Conservation (phyloP, 2,113 vertebrate species). For the Centrocercus urophasianus region DNA sequence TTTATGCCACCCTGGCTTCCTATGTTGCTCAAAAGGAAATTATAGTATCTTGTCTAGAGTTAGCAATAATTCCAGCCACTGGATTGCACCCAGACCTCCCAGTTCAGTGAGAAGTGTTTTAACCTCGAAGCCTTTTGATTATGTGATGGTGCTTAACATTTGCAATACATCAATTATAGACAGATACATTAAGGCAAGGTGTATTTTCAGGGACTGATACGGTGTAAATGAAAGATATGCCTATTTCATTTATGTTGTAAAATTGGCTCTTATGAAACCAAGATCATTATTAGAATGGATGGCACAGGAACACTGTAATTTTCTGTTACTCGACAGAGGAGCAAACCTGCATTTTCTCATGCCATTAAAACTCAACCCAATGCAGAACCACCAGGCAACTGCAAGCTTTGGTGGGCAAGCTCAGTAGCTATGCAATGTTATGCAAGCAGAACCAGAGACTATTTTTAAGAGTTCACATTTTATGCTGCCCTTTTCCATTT, state of each 20-base stretch:
- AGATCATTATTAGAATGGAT: constrained; percentile 53
- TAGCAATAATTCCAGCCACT: background rate
- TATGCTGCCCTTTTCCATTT: constrained; percentile 35
- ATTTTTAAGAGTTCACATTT: constrained; percentile 58
- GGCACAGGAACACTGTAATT: constrained; percentile 52
- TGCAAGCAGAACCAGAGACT: constrained; percentile 32
- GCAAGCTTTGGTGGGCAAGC: constrained; percentile 20
- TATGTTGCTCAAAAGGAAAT: constrained; percentile 40
- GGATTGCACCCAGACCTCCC: background rate
- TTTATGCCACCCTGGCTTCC: background rate
- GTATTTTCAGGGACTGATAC: background rate
- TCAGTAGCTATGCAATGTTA: constrained; percentile 27
- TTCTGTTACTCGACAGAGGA: constrained; percentile 50
- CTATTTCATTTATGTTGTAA: constrained; percentile 48
- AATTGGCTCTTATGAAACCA: constrained; percentile 41
- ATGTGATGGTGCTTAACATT: constrained; percentile 17
- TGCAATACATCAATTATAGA: constrained; percentile 41
- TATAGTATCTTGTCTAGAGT: background rate
- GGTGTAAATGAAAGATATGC: constrained; percentile 28
- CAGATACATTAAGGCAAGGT: background rate
- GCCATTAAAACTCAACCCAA: background rate
- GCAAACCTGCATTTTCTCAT: constrained; percentile 49
- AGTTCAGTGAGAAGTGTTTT: constrained; percentile 35
- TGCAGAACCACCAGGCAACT: background rate
- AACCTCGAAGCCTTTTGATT: constrained; percentile 48